Evolutionary conservation across 2,113 vertebrate genomes (phyloP).

Genomic region (Eulemur macaco): DNA sequence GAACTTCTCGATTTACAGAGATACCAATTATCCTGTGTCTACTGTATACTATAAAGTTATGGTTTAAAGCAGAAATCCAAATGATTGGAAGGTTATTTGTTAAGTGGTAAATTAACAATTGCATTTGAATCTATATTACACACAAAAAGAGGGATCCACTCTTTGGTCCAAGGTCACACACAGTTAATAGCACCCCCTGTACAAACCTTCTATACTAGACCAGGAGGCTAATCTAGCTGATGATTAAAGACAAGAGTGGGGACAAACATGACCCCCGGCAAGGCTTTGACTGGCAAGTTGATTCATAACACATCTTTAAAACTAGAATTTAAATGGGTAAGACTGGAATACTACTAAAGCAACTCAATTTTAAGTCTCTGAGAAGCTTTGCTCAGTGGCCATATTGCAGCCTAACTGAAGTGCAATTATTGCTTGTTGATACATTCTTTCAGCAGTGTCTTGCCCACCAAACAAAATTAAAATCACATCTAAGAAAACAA

Average conservation of each 20-base stretch:
- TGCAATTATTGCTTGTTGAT: neutral
- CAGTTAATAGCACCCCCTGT: neutral
- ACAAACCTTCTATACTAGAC: neutral
- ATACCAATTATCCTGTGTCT: neutral
- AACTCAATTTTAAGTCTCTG: neutral
- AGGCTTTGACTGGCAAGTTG: neutral
- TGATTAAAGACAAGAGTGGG: neutral
- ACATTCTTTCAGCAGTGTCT: constrained; percentile 1
- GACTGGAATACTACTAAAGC: neutral
- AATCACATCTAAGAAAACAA: constrained; percentile 16
- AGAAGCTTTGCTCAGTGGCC: neutral
- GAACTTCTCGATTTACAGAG: neutral
- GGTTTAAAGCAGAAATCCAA: neutral
- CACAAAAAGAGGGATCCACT: neutral
- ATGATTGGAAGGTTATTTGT: neutral
- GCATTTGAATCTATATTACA: neutral
- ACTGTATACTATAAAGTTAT: neutral
- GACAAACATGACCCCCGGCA: neutral
- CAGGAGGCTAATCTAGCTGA: neutral
- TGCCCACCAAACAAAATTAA: neutral
- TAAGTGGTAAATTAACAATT: neutral
- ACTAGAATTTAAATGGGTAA: neutral
- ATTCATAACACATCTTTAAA: neutral
- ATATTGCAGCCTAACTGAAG: neutral
- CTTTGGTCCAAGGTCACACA: neutral